Evolutionary conservation across 1,140 invertebrate species (phyloP), one percentile per base, ranked within the genome.

Genomic region (Sycobia sp.): DNA sequence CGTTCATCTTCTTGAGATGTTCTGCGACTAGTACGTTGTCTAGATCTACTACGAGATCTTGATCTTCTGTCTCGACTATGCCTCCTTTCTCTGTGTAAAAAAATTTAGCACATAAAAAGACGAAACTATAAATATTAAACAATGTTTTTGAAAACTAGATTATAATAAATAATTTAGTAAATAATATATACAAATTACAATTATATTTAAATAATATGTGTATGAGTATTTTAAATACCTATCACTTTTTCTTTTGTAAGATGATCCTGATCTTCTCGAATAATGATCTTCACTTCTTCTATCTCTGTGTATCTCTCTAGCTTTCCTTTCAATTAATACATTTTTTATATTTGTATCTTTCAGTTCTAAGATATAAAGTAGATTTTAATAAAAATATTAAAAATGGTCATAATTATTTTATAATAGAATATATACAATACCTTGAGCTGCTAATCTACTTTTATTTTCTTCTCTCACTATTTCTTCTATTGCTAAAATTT

Each of bases 401-500:
- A 53, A 36, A 38, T 29, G n/a, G n/a, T n/a, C 23, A 55, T 39
- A 43, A 41, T 16, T 50, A 25, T 39, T 55, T 43, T 55, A 18
- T 20, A 29, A 22, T 29, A 53, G 56, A 67, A 43, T 71, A 75
- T 74, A 71, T 67, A 72, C 67, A 62, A 69, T 74, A 54, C 73
- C 75, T 66, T 76, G 73, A 47, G 76, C 76, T 34, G 77, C 63
- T 63, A 74, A 44, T 69, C 77, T 81, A 53, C 69, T 76, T 54
- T 75, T 75, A 47, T 73, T 73, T 67, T 80, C 79, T 62, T 82
- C 79, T 27, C 77, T 66, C 22, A 81, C 77, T 65, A 82, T 81
- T 72, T 82, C 80, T 68, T 81, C 79, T 39, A 82, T 82, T 5
- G 80, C 80, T 18, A 77, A 61, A 59, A 82, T 70, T 59, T 79